Base-by-base conservation (phyloP, 2,797 vertebrate species). In the Lagodon rhomboides region DNA sequence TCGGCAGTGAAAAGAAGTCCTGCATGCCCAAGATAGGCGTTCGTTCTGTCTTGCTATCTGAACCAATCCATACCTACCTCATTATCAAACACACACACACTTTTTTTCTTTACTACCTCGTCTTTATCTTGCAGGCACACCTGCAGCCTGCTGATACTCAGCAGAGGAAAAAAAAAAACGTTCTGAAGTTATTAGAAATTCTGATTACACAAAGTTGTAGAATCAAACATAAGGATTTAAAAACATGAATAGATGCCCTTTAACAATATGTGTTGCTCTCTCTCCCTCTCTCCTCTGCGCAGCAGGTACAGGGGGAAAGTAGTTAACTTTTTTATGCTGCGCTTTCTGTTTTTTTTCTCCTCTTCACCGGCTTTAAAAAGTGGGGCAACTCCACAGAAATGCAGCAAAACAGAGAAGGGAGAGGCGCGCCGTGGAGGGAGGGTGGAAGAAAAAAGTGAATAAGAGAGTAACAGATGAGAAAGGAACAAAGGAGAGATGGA, bases 91-190 rank as follows among this genome's bases (percentile, higher is more conserved):
- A 38, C 65, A 51, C 60, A 13, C 65, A 20, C 22, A 17, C 44
- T 23, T 12, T 59, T 23, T 41, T 47, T 43, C 25, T 66, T 68
- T 18, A 70, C 63, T 75, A 64, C n/a, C 43, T 56, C 12, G 3
- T 75, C 67, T 82, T 85, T 89, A 90, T 92, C 89, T 85, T 16
- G 17, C 12, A 11, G 23, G 66, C 68, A 68, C 86, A 87, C 85
- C 86, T 90, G 82, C 80, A 83, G 53, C 65, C 25, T 54, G 44
- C 73, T 53, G 72, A 75, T 80, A 68, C 55, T 30, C 50, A 49
- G 49, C 46, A 59, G 34, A 41, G 54, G 47, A 51, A 44, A 75
- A 51, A 51, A 44, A 75, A 27, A 30, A 46, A 46, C 4, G 44
- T 46, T n/a, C 13, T 1, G 64, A 74, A 71, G 18, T 34, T 49